Percentiles rank a stretch among this genome's conserved stretches.
Conservation (phyloP, 2,888 invertebrate genomes). For the Amphipoea lucens region DNA sequence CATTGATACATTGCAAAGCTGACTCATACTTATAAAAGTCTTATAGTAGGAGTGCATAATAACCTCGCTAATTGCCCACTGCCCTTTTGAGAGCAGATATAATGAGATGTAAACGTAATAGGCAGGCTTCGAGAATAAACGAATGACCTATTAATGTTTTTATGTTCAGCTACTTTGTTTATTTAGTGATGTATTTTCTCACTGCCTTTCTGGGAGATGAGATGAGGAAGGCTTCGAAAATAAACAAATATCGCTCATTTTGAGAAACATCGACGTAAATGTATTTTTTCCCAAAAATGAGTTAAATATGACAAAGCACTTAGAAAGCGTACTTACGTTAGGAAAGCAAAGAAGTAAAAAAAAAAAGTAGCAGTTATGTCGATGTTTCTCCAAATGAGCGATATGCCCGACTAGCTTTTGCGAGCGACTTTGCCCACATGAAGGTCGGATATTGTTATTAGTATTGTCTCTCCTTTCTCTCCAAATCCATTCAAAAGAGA, state of each 20-base stretch:
- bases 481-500: background rate
- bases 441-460: background rate
- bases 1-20: conserved; percentile 37
- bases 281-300: no score
- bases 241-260: background rate
- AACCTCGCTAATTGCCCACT: conserved; percentile 40
- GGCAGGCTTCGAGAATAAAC: conserved; percentile 31
- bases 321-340: no score
- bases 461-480: background rate
- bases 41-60: conserved; percentile 40
- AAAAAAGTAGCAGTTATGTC: no score
- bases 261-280: no score
- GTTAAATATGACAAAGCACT: no score
- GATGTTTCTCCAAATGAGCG: no score
- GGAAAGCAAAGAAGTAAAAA: no score
- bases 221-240: background rate
- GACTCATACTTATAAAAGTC: conserved; percentile 43
- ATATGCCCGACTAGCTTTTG: background rate
- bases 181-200: background rate
- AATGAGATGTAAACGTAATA: conserved; percentile 43
- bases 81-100: conserved; percentile 46
- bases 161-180: background rate
- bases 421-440: background rate
- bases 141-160: conserved; percentile 28
- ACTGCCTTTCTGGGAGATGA: background rate